Base-by-base conservation (phyloP, 37 sponge, comb jelly and placozoan species). In the Cliona cf. orientalis region DNA sequence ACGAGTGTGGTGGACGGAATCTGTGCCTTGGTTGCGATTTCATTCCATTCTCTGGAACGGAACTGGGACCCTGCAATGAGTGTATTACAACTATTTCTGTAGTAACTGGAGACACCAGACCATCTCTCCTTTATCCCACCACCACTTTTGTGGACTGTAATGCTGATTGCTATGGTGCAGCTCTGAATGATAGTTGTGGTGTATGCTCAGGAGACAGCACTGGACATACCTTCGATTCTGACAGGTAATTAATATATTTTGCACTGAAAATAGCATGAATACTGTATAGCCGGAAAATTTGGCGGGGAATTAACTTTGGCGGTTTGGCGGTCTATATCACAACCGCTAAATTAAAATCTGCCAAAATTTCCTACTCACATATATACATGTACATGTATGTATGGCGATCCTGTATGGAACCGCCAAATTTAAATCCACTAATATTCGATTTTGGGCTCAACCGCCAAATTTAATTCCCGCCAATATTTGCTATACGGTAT, bases 21-120 rank as follows among this genome's bases (percentile, higher is more conserved):
- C 19, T 57, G 9, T 96, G 93, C 76, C 69, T 83, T 3, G 91
- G 91, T 12, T 96, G 96, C 72, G 93, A 96, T 58, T 74, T 72
- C 17, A 87, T 96, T 35, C 96, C 96, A 68, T 92, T 86, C 82
- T 86, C 91, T 2, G 23, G 58, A 5, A 34, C 90, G 9, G 63
- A 41, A 36, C 17, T 68, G 14, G 61, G 58, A 37, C 28, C 23
- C 31, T 93, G 93, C 58, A 12, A 26, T 25, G 75, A 42, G 66
- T 95, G 91, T 78, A 58, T 84, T 22, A 76, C 74, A 76, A 55
- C 56, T 38, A 29, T 81, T 33, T 56, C 55, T 28, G 53, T 72
- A 17, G 28, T 37, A 22, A 71, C 65, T 42, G 12, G 37, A 58
- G 46, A 0, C 61, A 21, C 25, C 65, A 28, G 32, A 1, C 9